phyloP scores from a whole-genome alignment of 2,113 vertebrate species.

The Pagrus major region DNA sequence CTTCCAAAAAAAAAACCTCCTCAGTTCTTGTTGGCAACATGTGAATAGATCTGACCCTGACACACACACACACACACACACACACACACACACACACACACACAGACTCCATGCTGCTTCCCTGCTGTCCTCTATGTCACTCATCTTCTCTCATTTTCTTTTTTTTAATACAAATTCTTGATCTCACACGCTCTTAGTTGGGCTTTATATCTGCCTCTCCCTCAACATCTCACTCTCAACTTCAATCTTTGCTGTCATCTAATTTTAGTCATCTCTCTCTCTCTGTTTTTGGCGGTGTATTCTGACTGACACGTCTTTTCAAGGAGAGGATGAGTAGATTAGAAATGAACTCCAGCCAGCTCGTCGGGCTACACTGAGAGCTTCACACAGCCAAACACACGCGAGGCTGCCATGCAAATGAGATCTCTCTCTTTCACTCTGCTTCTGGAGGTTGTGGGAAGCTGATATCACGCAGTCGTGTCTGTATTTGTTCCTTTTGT shows the following conservation, averaged over 20 bases:
- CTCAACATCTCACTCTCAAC: neutral
- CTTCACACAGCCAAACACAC: neutral
- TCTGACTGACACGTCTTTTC: slow-evolving; percentile 34
- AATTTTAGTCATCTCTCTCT: neutral
- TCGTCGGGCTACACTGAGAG: neutral
- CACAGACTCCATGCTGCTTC: neutral
- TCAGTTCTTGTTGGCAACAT: neutral
- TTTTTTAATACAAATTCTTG: neutral
- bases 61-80: neutral
- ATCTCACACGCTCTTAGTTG: neutral
- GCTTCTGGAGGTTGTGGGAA: neutral
- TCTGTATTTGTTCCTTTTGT: neutral
- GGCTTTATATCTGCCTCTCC: neutral
- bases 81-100: slow-evolving; percentile 6
- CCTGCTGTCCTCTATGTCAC: neutral
- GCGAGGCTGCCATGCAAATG: neutral
- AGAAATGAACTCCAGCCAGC: slow-evolving; percentile 16
- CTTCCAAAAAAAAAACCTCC: neutral
- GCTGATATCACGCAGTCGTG: no score
- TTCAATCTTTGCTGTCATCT: slow-evolving; percentile 24
- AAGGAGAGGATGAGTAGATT: slow-evolving; percentile 38
- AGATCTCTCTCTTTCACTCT: neutral
- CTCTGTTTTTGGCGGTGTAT: neutral
- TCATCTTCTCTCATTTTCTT: neutral
- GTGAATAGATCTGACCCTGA: slow-evolving; percentile 22